Percentiles rank a stretch among this genome's conserved stretches.
Conservation (phyloP, 2,113 vertebrate species). For the Lepisosteus oculatus region DNA sequence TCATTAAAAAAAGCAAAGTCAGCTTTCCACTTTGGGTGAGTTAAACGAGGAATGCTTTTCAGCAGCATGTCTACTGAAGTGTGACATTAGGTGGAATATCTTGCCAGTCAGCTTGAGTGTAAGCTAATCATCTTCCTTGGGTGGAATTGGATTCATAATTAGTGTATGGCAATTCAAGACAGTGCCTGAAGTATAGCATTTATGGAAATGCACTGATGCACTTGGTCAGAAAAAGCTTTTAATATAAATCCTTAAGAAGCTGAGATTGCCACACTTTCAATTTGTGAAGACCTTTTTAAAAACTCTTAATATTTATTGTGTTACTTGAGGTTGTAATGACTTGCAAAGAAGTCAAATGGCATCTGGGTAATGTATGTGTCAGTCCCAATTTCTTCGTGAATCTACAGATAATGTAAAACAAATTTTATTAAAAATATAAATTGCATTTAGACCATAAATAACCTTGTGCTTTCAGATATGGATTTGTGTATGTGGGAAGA, state of each 20-base stretch:
- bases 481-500: no score
- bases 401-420: no score
- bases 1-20: no score
- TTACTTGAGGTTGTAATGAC: neutral
- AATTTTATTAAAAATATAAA: no score
- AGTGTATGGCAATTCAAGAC: slow-evolving; percentile 41
- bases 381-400: no score
- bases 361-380: no score
- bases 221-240: neutral
- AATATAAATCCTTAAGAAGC: neutral
- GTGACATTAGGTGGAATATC: slow-evolving; percentile 30
- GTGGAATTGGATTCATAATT: slow-evolving; percentile 35
- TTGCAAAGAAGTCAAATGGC: no score
- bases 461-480: no score
- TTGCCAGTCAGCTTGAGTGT: slow-evolving; percentile 25
- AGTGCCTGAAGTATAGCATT: neutral
- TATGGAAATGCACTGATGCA: no score
- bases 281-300: neutral
- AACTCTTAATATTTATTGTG: neutral
- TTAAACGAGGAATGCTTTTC: neutral
- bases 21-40: no score
- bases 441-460: no score
- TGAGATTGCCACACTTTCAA: no score
- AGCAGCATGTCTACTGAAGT: slow-evolving; percentile 21
- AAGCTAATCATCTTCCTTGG: neutral